phyloP scores from a whole-genome alignment of 2,888 invertebrate genomes.

The Drosophila incognita region DNA sequence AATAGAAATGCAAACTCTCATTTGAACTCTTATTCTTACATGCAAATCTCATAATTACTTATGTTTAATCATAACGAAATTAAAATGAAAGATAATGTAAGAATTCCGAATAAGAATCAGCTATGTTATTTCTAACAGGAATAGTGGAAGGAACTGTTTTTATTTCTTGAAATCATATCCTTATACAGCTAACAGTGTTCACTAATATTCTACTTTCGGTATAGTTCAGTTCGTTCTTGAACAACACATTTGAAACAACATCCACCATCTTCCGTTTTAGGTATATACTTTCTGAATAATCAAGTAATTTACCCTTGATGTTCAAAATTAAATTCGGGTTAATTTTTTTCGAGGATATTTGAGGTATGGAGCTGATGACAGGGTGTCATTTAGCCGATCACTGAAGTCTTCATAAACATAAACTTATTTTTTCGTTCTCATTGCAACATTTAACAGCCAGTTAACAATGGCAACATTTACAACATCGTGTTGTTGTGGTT shows the following conservation, averaged over 20 bases:
- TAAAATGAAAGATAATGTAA: background rate
- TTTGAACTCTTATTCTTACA: background rate
- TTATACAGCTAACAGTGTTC: no score
- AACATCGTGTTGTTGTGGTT: constrained; percentile 24
- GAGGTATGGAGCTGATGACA: background rate
- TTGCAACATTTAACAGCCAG: constrained; percentile 70
- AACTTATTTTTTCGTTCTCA: constrained; percentile 40
- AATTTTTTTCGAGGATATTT: background rate
- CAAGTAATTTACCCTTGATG: background rate
- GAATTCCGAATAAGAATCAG: background rate
- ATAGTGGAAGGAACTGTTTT: no score
- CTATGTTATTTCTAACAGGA: background rate
- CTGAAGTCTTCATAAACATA: background rate
- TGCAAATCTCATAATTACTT: background rate
- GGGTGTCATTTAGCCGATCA: constrained; percentile 8
- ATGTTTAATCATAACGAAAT: background rate
- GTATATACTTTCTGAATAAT: background rate
- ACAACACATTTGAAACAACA: background rate
- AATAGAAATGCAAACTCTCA: background rate
- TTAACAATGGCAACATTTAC: constrained; percentile 34
- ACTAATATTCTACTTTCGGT: no score
- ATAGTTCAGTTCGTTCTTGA: background rate
- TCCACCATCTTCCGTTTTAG: background rate
- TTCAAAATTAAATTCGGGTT: background rate
- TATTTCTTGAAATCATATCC: no score